Evolutionary conservation across 1,140 invertebrate genomes (phyloP), one percentile per base, ranked within the genome.

Genomic region (Dendrolimus punctatus): DNA sequence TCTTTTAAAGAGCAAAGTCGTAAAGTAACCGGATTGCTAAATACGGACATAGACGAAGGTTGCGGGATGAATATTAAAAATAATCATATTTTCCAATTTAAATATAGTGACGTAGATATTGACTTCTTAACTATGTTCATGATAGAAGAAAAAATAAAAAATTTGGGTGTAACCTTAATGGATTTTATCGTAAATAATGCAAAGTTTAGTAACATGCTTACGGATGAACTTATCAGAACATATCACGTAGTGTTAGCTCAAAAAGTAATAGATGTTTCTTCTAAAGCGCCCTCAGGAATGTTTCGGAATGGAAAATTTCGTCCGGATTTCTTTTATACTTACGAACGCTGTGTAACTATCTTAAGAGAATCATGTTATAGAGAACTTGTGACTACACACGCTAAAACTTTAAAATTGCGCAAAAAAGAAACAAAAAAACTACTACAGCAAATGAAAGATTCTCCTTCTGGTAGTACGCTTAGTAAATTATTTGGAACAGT

Each of bases 231-330:
- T 41, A 57, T 62, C 5, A 47, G 48, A 55, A 51, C 40, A 2
- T 62, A 55, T 8, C 60, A 62, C 10, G 55, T 57, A 1, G 53
- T 53, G n/a, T 38, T 62, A 8, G 49, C 55, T 7, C 40, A 37
- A 46, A 37, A 57, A 7, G 60, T 62, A 6, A 41, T 62, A n/a
- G 36, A 44, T 49, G 5, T 45, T 9, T 46, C 8, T 44, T 40
- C 5, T 37, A 23, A 23, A 23, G 6, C n/a, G 9, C 8, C 49
- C 8, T 5, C 38, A 5, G 39, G 53, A 39, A 37, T 52, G 42
- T 59, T 48, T 54, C 9, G 39, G 4, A n/a, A n/a, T 4, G 52
- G 47, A 8, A 51, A 44, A 40, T 62, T 62, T 39, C 53, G 50
- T 38, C 46, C 41, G 9, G 53, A 62, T 6, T 62, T 62, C 47